Evolutionary conservation across 2,888 invertebrate species (phyloP).

Genomic region (Creontiades dilutus): DNA sequence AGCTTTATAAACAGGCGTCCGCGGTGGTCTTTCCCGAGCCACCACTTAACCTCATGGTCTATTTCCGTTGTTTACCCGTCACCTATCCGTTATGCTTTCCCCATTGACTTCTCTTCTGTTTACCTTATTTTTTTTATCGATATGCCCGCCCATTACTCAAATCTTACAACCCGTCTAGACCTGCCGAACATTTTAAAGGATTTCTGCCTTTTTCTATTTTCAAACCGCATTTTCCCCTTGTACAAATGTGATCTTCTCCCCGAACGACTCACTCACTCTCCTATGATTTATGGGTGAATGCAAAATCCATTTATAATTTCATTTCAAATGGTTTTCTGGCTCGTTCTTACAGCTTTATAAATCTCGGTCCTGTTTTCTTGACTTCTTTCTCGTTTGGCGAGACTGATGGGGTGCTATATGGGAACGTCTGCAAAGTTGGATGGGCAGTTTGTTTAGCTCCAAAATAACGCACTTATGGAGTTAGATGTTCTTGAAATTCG

Average conservation of each 20-base stretch:
- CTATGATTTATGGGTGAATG: conserved; percentile 10
- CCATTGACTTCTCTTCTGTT: conserved; percentile 66
- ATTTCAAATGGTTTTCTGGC: background rate
- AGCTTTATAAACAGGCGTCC: conserved; percentile 68
- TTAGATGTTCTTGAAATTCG: too few relatives aligned
- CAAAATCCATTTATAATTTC: conserved; percentile 24
- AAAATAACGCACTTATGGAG: too few relatives aligned
- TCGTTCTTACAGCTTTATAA: background rate
- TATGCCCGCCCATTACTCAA: conserved; percentile 64
- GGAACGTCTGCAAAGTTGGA: too few relatives aligned
- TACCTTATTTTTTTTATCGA: conserved; percentile 68
- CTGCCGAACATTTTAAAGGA: conserved; percentile 44
- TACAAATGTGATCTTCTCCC: background rate
- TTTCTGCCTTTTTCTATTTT: conserved; percentile 24
- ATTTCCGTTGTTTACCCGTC: conserved; percentile 72
- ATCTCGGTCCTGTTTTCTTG: background rate
- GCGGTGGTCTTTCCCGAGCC: conserved; percentile 66
- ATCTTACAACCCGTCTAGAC: conserved; percentile 54
- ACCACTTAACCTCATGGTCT: conserved; percentile 67
- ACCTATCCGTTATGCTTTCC: conserved; percentile 70
- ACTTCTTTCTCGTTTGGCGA: too few relatives aligned
- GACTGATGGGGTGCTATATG: too few relatives aligned
- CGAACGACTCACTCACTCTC: background rate
- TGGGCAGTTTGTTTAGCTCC: too few relatives aligned
- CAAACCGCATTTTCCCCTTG: background rate